These are phyloP conservation scores for Plotosus lineatus DNA, from an alignment of 2,113 vertebrate genomes.

Conservation along the genomic window DNA sequence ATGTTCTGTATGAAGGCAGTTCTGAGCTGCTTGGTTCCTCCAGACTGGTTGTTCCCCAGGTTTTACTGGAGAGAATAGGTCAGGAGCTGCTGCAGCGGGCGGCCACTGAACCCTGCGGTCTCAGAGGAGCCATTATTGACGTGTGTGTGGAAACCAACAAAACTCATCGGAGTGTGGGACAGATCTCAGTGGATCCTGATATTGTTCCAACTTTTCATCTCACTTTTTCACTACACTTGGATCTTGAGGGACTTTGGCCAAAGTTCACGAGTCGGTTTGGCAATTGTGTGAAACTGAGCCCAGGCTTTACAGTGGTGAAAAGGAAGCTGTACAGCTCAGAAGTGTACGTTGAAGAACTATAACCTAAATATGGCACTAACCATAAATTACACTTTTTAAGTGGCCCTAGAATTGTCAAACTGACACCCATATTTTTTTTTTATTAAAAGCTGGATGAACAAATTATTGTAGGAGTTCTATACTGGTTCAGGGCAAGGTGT, in stretches of 20 bases:
- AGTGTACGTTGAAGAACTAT: slow-evolving; percentile 89
- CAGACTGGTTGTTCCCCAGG: slow-evolving; percentile 78
- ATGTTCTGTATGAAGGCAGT: slow-evolving; percentile 74
- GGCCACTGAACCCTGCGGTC: slow-evolving; percentile 87
- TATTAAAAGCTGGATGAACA: background rate
- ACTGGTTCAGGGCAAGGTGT: background rate
- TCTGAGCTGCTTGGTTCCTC: slow-evolving; percentile 73
- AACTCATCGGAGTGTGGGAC: slow-evolving; percentile 75
- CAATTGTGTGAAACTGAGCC: slow-evolving; percentile 76
- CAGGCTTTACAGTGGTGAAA: slow-evolving; percentile 86
- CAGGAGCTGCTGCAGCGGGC: slow-evolving; percentile 86
- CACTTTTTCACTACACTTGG: slow-evolving; percentile 83
- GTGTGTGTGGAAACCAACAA: slow-evolving; percentile 80
- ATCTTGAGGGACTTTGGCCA: slow-evolving; percentile 85
- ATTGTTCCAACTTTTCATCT: slow-evolving; percentile 92
- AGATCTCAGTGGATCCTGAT: slow-evolving; percentile 81
- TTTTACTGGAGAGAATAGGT: slow-evolving; percentile 78
- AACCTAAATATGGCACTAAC: slow-evolving; percentile 55
- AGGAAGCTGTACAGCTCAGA: slow-evolving; percentile 92
- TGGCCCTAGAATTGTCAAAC: no score
- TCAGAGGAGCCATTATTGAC: slow-evolving; percentile 89
- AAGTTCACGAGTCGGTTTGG: slow-evolving; percentile 76
- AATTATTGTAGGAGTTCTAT: slow-evolving; percentile 28
- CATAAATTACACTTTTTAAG: no score
- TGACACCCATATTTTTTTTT: background rate